Conservation (phyloP, 2,113 vertebrate genomes). For the Perccottus glenii region DNA sequence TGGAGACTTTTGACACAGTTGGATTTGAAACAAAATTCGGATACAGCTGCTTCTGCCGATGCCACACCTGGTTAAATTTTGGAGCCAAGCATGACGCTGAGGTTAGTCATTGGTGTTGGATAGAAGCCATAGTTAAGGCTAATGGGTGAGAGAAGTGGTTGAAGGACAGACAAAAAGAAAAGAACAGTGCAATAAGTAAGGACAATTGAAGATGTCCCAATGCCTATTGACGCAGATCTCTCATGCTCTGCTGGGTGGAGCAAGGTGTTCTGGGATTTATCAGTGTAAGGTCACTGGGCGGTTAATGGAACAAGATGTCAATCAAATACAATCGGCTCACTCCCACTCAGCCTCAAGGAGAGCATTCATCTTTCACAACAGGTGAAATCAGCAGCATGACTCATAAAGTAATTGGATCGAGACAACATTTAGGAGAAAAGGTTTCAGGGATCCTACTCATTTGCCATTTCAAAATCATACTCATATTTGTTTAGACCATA, state of each 20-base stretch:
- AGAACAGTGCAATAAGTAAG: constrained; percentile 13
- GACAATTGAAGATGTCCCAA: constrained; percentile 16
- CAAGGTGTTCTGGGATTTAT: constrained; percentile 13
- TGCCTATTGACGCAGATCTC: constrained; percentile 19
- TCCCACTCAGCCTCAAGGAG: neutral
- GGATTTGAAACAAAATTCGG: constrained; percentile 42
- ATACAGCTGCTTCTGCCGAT: constrained; percentile 69
- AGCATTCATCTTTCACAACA: constrained; percentile 9
- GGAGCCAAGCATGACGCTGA: constrained; percentile 50
- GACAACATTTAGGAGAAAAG: neutral
- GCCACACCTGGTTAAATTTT: constrained; percentile 62
- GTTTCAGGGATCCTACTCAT: neutral
- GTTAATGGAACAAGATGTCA: constrained; percentile 25
- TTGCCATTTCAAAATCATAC: neutral
- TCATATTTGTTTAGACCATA: neutral
- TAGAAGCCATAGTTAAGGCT: constrained; percentile 6
- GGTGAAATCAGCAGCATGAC: neutral
- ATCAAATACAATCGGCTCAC: constrained; percentile 9
- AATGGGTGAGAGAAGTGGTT: constrained; percentile 19
- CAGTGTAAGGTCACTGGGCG: neutral
- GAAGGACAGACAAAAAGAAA: constrained; percentile 11
- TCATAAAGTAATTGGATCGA: neutral
- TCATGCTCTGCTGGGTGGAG: constrained; percentile 12
- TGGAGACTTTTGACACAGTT: constrained; percentile 67
- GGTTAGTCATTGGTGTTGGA: constrained; percentile 54